phyloP scores from a whole-genome alignment of 2,888 invertebrate genomes.

The Pandemis corylana region DNA sequence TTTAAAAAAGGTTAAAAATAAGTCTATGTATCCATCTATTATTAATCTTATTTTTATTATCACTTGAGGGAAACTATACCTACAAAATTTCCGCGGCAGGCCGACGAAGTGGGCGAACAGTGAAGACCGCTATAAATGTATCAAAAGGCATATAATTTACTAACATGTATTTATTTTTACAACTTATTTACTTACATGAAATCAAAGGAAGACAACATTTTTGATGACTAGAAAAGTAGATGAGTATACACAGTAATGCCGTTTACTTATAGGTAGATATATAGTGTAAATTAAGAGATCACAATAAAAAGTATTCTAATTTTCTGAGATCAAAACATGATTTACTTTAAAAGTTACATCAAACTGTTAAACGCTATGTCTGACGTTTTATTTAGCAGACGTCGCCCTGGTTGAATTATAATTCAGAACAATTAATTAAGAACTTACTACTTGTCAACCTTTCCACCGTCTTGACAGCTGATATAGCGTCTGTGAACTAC shows the following conservation, averaged over 20 bases:
- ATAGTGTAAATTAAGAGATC: background rate
- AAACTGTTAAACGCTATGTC: background rate
- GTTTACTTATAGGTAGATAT: background rate
- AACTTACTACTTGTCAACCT: no score
- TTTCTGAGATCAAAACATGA: slow-evolving; percentile 14
- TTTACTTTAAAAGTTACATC: slow-evolving; percentile 15
- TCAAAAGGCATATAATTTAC: background rate
- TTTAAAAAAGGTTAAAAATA: no score
- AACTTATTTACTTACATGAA: slow-evolving; percentile 9
- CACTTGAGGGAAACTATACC: no score
- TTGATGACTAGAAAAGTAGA: background rate
- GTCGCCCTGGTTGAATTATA: background rate
- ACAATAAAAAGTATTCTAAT: background rate
- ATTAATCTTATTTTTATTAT: no score
- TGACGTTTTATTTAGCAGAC: background rate
- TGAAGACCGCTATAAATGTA: background rate
- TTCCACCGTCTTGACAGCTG: no score
- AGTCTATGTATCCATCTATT: no score
- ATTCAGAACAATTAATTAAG: background rate
- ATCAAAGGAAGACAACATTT: slow-evolving; percentile 40
- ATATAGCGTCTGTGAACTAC: background rate
- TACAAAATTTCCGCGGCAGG: no score
- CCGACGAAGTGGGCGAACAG: no score
- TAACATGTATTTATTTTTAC: slow-evolving; percentile 14
- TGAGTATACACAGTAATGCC: background rate